Conservation (phyloP, 2,113 vertebrate genomes). For the Vireo altiloquus region DNA sequence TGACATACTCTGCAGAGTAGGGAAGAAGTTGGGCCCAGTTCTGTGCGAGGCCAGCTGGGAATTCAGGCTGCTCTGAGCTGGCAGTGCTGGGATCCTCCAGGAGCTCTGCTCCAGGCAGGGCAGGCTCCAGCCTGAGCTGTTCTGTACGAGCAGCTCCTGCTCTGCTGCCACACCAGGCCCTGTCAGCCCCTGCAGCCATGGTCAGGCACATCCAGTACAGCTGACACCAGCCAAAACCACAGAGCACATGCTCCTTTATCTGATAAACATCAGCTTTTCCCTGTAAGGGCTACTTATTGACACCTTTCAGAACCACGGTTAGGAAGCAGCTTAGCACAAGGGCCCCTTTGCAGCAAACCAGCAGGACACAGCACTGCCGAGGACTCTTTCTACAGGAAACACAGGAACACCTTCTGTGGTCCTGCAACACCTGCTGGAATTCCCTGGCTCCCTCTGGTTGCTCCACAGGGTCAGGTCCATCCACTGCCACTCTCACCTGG, state of each 20-base stretch:
- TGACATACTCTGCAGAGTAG: neutral
- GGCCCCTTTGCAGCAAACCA: neutral
- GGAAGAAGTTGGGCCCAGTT: neutral
- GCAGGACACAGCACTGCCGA: too few relatives aligned
- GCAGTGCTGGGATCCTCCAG: neutral
- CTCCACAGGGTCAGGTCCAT: neutral
- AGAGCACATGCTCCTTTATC: fast-evolving
- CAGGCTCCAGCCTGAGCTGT: neutral
- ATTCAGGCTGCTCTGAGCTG: neutral
- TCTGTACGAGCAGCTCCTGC: fast-evolving
- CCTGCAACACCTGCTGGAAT: neutral
- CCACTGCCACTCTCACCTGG: neutral
- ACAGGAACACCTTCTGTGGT: fast-evolving
- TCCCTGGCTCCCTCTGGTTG: neutral
- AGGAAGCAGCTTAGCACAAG: neutral
- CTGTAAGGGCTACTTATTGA: fast-evolving
- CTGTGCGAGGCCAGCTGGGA: neutral
- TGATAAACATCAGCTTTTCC: neutral
- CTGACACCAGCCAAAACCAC: neutral
- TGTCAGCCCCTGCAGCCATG: neutral
- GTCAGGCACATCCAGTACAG: fast-evolving
- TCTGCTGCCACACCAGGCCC: fast-evolving
- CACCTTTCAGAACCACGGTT: neutral
- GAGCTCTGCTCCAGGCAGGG: neutral
- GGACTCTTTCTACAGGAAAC: neutral